A percentile compares a stretch with the other conserved stretches of the same genome.
These are phyloP conservation scores for Crematogaster levior DNA, from an alignment of 2,888 invertebrate species.

Conservation along the genomic window DNA sequence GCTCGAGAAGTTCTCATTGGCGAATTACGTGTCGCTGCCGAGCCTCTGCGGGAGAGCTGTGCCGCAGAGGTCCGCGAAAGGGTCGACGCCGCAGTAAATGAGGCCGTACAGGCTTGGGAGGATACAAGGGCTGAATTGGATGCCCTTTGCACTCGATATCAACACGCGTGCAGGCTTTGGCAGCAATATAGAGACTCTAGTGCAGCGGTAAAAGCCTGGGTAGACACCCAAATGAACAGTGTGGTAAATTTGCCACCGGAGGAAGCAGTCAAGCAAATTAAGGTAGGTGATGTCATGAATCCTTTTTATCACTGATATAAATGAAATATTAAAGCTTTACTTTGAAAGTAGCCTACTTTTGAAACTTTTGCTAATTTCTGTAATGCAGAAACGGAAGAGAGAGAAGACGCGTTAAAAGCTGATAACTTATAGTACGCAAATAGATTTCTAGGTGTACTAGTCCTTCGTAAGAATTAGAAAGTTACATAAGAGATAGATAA, in stretches of 20 bases:
- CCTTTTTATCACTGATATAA: neutral
- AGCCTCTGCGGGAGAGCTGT: slow-evolving; percentile 90
- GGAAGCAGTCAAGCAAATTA: slow-evolving; percentile 90
- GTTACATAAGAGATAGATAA: neutral
- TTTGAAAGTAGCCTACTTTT: neutral
- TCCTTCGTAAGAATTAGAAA: neutral
- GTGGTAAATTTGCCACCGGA: slow-evolving; percentile 90
- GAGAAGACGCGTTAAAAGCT: slow-evolving; percentile 1
- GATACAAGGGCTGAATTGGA: slow-evolving; percentile 92
- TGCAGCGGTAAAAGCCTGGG: slow-evolving; percentile 91
- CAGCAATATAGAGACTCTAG: slow-evolving; percentile 92
- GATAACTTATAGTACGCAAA: neutral
- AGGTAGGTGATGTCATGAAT: slow-evolving; percentile 87
- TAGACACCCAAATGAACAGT: slow-evolving; percentile 91
- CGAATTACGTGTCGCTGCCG: slow-evolving; percentile 90
- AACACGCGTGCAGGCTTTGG: slow-evolving; percentile 94
- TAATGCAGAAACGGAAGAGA: neutral
- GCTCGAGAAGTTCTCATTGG: slow-evolving; percentile 91
- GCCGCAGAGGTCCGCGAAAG: slow-evolving; percentile 90
- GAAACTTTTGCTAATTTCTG: neutral
- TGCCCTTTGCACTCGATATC: slow-evolving; percentile 92
- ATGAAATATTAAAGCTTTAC: neutral
- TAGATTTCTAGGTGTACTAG: neutral
- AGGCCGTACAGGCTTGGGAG: slow-evolving; percentile 92
- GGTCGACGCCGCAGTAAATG: slow-evolving; percentile 91